Conservation (phyloP, 2,113 vertebrate species). For the Antennarius striatus region DNA sequence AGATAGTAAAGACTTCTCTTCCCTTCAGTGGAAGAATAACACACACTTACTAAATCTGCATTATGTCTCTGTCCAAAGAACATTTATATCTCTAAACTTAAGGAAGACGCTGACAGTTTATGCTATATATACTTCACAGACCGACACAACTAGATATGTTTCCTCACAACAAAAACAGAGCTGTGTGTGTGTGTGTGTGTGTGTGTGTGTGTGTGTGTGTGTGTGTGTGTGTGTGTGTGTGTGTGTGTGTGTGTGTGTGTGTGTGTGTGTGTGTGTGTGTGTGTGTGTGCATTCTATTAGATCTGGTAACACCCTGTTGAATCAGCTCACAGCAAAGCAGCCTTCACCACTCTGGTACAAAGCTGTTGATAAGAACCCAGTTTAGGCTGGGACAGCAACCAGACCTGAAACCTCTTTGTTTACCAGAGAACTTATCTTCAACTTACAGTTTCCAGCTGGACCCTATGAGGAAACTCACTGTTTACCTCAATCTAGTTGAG, state of each 20-base stretch:
- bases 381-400: constrained; percentile 35
- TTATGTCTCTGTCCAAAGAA: constrained; percentile 36
- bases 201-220: too few species aligned
- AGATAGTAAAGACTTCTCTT: constrained; percentile 23
- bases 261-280: too few species aligned
- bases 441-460: constrained; percentile 23
- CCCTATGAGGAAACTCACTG: not conserved
- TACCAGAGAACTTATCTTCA: constrained; percentile 47
- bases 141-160: constrained; percentile 33
- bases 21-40: constrained; percentile 47
- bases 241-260: not conserved
- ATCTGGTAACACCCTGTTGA: constrained; percentile 32
- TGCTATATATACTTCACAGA: constrained; percentile 36
- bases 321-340: constrained; percentile 15
- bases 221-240: not conserved
- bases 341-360: constrained; percentile 29
- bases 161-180: constrained; percentile 33
- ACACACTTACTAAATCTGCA: constrained; percentile 50
- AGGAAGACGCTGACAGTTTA: constrained; percentile 55
- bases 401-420: constrained; percentile 44
- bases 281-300: constrained; percentile 9
- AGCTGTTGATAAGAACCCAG: constrained; percentile 36
- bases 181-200: constrained; percentile 1
- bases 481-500: constrained; percentile 26
- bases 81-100: constrained; percentile 61